Evolutionary conservation across 2,113 vertebrate species (phyloP), one percentile per base, ranked within the genome.

Genomic region (Cephalopterus ornatus): DNA sequence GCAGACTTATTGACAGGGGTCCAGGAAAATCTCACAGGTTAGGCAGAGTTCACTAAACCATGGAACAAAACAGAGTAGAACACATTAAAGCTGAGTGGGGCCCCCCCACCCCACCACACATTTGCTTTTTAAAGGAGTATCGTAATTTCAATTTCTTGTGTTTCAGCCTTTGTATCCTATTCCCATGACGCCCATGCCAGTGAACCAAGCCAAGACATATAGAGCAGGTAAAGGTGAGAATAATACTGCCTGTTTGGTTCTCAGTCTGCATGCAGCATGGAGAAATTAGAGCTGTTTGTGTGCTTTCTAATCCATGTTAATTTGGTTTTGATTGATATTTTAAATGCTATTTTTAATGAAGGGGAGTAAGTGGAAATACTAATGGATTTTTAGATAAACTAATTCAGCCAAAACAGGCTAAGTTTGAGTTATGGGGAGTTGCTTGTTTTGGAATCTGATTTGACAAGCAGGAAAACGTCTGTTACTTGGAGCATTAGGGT

Each of bases 181-280:
- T 96, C 99, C 98, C 91, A 99, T 99, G 98, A 99, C 99, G 67
- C 99, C 99, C 71, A 99, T 99, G 99, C 98, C 99, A 63, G 99
- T 99, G 97, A 99, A 98, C 98, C 99, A 99, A 98, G 98, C 99
- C 96, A 99, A 99, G 98, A 98, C 99, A 97, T 99, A 99, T 98
- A 99, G 99, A 99, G 98, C 99, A 99, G 99, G 99, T 99, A 99
- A 99, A 99, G 99, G 99, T 99, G 99, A 99, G 98, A 98, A 97
- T 98, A 98, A 98, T 97, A 97, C 96, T 98, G 95, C 95, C 96
- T 96, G 97, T 96, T 97, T 97, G 97, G 97, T 95, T 97, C 86
- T 88, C 96, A 67, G 95, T 97, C 76, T 97, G 98, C 98, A 98
- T 98, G 97, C 90, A 97, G 97, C 97, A 98, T 98, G 96, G 87